Evolutionary conservation across 2,797 vertebrate genomes (phyloP).

Genomic region (Acanthornis magna): DNA sequence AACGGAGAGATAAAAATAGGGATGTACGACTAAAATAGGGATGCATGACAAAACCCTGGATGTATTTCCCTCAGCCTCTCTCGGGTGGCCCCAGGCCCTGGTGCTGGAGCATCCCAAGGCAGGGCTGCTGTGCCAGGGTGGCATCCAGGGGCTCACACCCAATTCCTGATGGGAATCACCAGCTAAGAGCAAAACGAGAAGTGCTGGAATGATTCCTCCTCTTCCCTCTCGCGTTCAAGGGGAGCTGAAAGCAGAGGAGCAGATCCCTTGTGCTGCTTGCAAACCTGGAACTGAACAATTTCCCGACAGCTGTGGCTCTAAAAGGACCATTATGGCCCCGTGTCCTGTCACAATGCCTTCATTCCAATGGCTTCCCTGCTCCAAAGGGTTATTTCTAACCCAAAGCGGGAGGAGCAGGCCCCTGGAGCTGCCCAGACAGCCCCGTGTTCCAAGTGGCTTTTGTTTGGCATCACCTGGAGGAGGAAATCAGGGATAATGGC

Average conservation of each 20-base stretch:
- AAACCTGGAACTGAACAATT: constrained; percentile 25
- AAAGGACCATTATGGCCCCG: constrained; percentile 10
- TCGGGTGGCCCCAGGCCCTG: neutral
- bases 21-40: neutral
- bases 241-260: neutral
- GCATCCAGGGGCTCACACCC: rapidly evolving
- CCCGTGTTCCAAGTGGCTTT: neutral
- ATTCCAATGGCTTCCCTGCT: constrained; percentile 59
- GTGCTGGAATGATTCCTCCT: neutral
- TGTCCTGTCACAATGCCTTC: constrained; percentile 56
- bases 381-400: constrained; percentile 51
- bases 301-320: constrained; percentile 43
- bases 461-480: neutral
- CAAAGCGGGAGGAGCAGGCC: neutral
- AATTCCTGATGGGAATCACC: neutral
- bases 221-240: neutral
- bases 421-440: neutral
- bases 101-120: neutral
- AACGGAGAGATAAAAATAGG: rapidly evolving
- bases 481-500: constrained; percentile 34
- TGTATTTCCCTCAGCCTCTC: neutral
- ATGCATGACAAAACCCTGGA: neutral
- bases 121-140: neutral
- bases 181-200: neutral
- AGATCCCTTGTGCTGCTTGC: neutral